Evolutionary conservation across 1,140 invertebrate species (phyloP).

Genomic region (Anoplophora glabripennis): DNA sequence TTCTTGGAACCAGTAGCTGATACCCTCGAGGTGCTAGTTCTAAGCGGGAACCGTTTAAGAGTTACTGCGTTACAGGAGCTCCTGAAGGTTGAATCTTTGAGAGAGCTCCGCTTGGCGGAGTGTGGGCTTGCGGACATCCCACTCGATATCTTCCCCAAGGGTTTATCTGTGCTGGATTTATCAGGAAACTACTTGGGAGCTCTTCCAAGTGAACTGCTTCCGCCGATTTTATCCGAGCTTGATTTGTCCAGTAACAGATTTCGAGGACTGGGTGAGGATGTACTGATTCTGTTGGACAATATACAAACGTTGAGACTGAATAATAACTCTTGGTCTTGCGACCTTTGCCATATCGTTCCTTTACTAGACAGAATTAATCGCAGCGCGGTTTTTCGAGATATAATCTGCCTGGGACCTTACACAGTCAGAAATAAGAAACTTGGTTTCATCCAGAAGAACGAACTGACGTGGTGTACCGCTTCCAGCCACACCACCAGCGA

Average conservation of each 20-base stretch:
- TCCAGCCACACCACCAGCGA: slow-evolving; percentile 39
- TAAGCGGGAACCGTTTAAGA: slow-evolving; percentile 63
- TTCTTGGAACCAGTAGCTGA: slow-evolving; percentile 58
- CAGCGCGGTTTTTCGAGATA: slow-evolving; percentile 51
- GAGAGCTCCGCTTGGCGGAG: slow-evolving; percentile 57
- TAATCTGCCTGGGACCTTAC: slow-evolving; percentile 55
- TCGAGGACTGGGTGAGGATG: slow-evolving; percentile 55
- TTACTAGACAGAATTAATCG: slow-evolving; percentile 56
- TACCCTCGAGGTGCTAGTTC: slow-evolving; percentile 58
- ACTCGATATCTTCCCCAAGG: slow-evolving; percentile 48
- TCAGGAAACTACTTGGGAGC: slow-evolving; percentile 58
- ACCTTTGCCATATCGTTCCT: slow-evolving; percentile 60
- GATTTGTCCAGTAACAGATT: slow-evolving; percentile 65
- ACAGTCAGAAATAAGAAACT: slow-evolving; percentile 53
- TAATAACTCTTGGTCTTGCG: slow-evolving; percentile 66
- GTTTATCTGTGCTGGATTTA: slow-evolving; percentile 55
- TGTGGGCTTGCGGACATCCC: slow-evolving; percentile 51
- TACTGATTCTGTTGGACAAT: slow-evolving; percentile 55
- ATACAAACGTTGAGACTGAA: slow-evolving; percentile 56
- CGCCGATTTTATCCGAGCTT: slow-evolving; percentile 56
- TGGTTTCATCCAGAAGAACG: slow-evolving; percentile 49
- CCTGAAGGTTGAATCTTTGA: slow-evolving; percentile 54
- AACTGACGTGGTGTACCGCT: slow-evolving; percentile 54
- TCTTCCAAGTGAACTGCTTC: slow-evolving; percentile 56
- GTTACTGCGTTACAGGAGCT: slow-evolving; percentile 51